These are phyloP conservation scores for Notamacropus eugenii DNA, from an alignment of 2,797 vertebrate species.

Conservation along the genomic window DNA sequence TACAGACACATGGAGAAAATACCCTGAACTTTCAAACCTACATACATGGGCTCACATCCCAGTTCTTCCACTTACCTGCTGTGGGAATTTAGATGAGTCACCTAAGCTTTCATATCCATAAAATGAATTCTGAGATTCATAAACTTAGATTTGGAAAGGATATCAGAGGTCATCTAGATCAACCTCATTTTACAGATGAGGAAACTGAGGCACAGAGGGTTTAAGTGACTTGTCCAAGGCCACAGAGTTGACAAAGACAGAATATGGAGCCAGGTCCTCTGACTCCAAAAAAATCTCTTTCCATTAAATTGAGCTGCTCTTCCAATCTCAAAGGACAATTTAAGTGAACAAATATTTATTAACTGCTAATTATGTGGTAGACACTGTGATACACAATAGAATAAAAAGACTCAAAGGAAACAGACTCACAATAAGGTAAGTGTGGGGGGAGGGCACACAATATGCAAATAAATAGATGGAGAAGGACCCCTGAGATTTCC, in stretches of 20 bases:
- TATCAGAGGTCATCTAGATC: not conserved
- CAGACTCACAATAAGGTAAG: not conserved
- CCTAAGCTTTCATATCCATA: not conserved
- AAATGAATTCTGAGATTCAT: not conserved
- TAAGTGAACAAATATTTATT: not conserved
- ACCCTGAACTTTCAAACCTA: not conserved
- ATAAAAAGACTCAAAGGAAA: not conserved
- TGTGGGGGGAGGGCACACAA: not conserved
- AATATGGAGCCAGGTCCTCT: not conserved
- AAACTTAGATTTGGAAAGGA: rapidly evolving
- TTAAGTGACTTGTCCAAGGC: not conserved
- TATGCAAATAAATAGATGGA: not conserved
- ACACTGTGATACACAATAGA: not conserved
- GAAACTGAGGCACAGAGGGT: not conserved
- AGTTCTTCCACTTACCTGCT: not conserved
- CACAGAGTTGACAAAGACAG: not conserved
- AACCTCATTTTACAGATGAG: not conserved
- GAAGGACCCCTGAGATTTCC: not conserved
- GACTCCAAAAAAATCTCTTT: not conserved
- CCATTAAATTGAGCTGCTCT: not conserved
- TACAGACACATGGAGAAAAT: not conserved
- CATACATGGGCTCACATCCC: not conserved
- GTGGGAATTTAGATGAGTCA: not conserved
- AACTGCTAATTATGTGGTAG: not conserved
- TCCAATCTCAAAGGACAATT: not conserved